Conservation (phyloP, 2,113 vertebrate genomes). For the Spea bombifrons region DNA sequence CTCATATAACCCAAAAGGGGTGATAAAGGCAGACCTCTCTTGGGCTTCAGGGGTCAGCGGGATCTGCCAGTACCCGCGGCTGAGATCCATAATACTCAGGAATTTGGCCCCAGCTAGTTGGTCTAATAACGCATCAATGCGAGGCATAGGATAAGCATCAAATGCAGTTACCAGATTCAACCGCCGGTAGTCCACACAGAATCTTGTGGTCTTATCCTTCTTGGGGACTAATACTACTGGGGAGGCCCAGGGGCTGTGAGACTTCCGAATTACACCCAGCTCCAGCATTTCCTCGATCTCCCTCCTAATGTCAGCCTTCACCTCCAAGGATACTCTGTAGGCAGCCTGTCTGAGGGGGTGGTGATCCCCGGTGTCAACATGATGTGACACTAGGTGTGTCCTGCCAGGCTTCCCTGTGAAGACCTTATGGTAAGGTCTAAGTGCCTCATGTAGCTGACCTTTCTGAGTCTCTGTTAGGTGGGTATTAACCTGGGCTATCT, state of each 20-base stretch:
- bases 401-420: too few relatives aligned
- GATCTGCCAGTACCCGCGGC: constrained; percentile 24
- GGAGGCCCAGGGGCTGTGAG: neutral
- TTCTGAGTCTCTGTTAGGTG: too few relatives aligned
- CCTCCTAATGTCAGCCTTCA: neutral
- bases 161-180: neutral
- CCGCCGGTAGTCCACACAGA: constrained; percentile 12
- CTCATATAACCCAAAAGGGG: constrained; percentile 3
- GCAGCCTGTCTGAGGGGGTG: neutral
- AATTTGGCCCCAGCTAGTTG: too few relatives aligned
- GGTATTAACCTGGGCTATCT: too few relatives aligned
- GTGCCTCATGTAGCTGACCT: too few relatives aligned
- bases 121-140: too few relatives aligned
- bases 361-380: neutral
- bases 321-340: neutral
- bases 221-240: constrained; percentile 12
- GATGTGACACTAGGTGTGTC: too few relatives aligned
- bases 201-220: neutral
- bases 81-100: too few relatives aligned
- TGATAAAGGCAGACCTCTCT: constrained; percentile 6
- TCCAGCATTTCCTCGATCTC: constrained; percentile 4
- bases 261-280: neutral
- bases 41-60: neutral
- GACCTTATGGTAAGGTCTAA: too few relatives aligned
- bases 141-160: too few relatives aligned